phyloP scores from a whole-genome alignment of 1,140 invertebrate species.

The Brachystomella parvula region DNA sequence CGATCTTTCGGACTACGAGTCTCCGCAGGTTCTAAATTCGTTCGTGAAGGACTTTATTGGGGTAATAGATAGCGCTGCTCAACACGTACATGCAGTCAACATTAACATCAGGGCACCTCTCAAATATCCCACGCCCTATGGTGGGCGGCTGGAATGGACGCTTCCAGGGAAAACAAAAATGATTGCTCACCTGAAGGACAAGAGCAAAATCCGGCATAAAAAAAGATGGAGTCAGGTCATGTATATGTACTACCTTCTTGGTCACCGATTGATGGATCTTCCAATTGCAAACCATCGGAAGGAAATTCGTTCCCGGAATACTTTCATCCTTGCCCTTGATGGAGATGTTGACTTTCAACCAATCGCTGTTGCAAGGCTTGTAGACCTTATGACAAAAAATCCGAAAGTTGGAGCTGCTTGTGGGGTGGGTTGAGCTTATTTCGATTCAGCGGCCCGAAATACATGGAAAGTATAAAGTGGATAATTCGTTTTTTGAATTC shows the following conservation, averaged over 20 bases:
- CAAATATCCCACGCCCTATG: conserved; percentile 45
- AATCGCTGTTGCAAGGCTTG: conserved; percentile 46
- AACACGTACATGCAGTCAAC: conserved; percentile 34
- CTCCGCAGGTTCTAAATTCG: conserved; percentile 31
- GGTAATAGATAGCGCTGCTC: conserved; percentile 40
- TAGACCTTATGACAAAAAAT: conserved; percentile 53
- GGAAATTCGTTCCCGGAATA: conserved; percentile 49
- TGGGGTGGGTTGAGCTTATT: too few relatives aligned
- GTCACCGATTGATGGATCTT: conserved; percentile 49
- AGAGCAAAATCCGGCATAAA: conserved; percentile 45
- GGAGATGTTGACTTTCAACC: conserved; percentile 53
- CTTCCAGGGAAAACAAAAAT: conserved; percentile 46
- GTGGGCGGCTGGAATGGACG: conserved; percentile 44
- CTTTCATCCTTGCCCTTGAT: conserved; percentile 50
- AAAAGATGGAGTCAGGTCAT: conserved; percentile 50
- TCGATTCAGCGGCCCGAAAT: background rate
- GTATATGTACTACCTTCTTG: conserved; percentile 60
- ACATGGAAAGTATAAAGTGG: background rate
- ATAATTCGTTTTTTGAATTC: background rate
- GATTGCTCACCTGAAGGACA: conserved; percentile 47
- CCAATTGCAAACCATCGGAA: conserved; percentile 42
- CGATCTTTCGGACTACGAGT: conserved; percentile 18
- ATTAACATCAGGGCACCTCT: conserved; percentile 40
- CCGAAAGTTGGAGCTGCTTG: conserved; percentile 50
- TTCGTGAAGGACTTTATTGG: conserved; percentile 40